A percentile compares a stretch with the other conserved stretches of the same genome.
Conservation (phyloP, 2,113 vertebrate genomes). For the Brienomyrus longianalis region DNA sequence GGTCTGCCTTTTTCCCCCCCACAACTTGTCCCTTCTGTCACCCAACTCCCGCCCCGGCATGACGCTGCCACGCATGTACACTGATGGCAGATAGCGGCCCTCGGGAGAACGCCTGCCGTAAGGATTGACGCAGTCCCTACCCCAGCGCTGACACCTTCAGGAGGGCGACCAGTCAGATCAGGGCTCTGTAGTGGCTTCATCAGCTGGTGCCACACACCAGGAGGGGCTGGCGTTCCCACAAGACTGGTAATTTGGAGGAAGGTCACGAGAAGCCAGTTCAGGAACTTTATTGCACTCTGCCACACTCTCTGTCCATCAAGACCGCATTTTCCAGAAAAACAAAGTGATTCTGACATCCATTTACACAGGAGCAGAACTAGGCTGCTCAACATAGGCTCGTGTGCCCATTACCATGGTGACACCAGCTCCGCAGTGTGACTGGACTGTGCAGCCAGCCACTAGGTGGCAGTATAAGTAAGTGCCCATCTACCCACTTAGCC, state of each 20-base stretch:
- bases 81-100: neutral
- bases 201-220: neutral
- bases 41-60: neutral
- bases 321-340: neutral
- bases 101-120: neutral
- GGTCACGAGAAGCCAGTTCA: neutral
- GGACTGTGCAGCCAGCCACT: neutral
- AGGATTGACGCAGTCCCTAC: neutral
- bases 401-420: neutral
- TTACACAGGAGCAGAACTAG: neutral
- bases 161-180: neutral
- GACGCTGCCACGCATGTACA: neutral
- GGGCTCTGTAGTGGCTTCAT: neutral
- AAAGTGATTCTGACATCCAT: neutral
- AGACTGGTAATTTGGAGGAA: neutral
- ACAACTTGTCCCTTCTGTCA: neutral
- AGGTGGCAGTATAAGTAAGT: constrained; percentile 19
- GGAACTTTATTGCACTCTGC: constrained; percentile 4
- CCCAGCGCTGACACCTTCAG: neutral
- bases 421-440: neutral
- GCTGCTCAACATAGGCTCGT: neutral
- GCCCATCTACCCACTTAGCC: neutral
- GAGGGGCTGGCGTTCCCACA: neutral
- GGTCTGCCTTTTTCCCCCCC: constrained; percentile 22
- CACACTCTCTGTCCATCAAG: neutral